Base-by-base conservation (phyloP, 2,113 vertebrate species). In the Clarias gariepinus region DNA sequence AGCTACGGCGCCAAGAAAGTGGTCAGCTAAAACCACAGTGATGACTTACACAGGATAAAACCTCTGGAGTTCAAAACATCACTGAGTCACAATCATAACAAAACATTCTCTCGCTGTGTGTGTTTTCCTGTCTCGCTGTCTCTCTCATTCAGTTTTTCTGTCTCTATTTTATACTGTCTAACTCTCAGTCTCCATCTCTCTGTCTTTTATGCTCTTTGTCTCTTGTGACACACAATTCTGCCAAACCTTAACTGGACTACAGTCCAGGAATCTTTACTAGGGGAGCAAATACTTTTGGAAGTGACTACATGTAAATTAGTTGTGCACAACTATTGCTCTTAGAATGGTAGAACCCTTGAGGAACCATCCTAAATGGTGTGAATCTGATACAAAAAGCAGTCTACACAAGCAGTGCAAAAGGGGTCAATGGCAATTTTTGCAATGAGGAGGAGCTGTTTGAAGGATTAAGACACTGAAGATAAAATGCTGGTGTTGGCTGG, bases 401-500 rank as follows among this genome's bases (percentile, higher is more conserved):
- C 10, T 64, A 2, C 13, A 68, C 61, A 25, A n/a, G 0, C 2
- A 63, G 3, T 25, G 21, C 21, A 63, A 63, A 63, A 25, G 4
- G 1, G 4, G 18, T 63, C 9, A 25, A n/a, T 3, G 7, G 1
- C 58, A 5, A 63, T 63, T 63, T 63, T 9, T 25, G 21, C 3
- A 19, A 19, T 71, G 7, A 69, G 33, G 41, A 10, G 18, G n/a
- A n/a, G n/a, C n/a, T n/a, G n/a, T n/a, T 4, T 36, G 19, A 84
- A 60, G n/a, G 15, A 30, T 21, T 23, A 8, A 28, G 11, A 19
- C 52, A 19, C 47, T 2, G 21, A 77, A 47, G n/a, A 9, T 36
- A 15, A 33, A 5, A 36, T 10, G 83, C 81, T 58, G 95, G 93
- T 91, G 90, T 92, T 90, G 92, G 93, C 95, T 94, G 92, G 95